Evolutionary conservation across 1,140 invertebrate species (phyloP), one percentile per base, ranked within the genome.

Genomic region (Drepana arcuata): DNA sequence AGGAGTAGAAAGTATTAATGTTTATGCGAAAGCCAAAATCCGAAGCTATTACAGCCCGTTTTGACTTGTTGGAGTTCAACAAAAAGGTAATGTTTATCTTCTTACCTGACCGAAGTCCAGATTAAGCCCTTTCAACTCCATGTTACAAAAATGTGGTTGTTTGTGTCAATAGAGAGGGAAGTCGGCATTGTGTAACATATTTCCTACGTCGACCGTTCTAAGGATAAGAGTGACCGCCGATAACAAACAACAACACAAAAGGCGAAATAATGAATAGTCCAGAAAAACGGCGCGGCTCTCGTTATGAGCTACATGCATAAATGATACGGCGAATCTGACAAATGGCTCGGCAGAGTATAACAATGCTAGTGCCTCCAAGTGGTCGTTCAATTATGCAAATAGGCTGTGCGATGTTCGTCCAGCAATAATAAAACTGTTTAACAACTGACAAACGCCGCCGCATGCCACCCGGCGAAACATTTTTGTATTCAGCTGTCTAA

Each of bases 351-450:
- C 72, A 75, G 60, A 79, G 61, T 75, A 79, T 82, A 82, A 82
- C 78, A 79, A 82, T 75, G 72, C 62, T 78, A 72, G 70, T 77
- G 68, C 55, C 60, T 75, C 68, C 65, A 77, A 79, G 78, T 82
- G 74, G 62, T 64, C 67, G 72, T 82, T 82, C 74, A 82, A 82
- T 82, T 82, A 82, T 82, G 77, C 74, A 82, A 82, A 82, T 82
- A 73, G 61, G 59, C 63, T 54, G 55, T 51, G 46, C 71, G 55
- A 68, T 77, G 68, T 66, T 66, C 72, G 65, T 71, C 67, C 70
- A 54, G 65, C 72, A 73, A 79, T 78, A 81, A 79, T 73, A 78
- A 71, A 82, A 82, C 68, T 79, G 72, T 77, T 78, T 77, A 78
- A 75, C 77, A 81, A 72, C 73, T 74, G 72, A 75, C 70, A 69